These are phyloP conservation scores for Branchellion lobata DNA, from an alignment of 2,888 invertebrate genomes.

Conservation along the genomic window DNA sequence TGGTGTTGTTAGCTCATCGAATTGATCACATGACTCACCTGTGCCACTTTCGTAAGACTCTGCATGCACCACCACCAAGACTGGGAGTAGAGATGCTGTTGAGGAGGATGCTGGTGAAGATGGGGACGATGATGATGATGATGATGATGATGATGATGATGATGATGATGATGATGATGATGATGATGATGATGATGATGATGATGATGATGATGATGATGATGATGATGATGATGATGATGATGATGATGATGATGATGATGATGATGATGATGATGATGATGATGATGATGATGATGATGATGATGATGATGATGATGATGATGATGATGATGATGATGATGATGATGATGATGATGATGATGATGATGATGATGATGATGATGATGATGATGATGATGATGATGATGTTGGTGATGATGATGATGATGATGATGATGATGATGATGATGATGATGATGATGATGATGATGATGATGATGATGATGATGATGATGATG, in stretches of 20 bases:
- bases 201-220: constrained; percentile 42
- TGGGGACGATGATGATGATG: constrained; percentile 32
- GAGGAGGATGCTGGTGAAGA: constrained; percentile 37
- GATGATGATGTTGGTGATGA: no score
- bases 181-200: constrained; percentile 35
- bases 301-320: constrained; percentile 31
- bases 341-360: constrained; percentile 37
- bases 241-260: background rate
- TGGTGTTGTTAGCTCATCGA: background rate
- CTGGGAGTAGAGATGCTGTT: constrained; percentile 20
- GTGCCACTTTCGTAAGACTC: constrained; percentile 36
- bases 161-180: constrained; percentile 26
- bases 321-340: constrained; percentile 35
- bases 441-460: background rate
- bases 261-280: constrained; percentile 25
- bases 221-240: constrained; percentile 33
- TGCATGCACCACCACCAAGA: constrained; percentile 27
- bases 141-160: constrained; percentile 39
- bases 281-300: constrained; percentile 16
- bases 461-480: background rate
- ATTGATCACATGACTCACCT: no score
- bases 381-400: background rate
- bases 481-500: background rate
- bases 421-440: background rate
- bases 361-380: background rate